These are phyloP conservation scores for Lasioglossum malachurum DNA, from an alignment of 2,888 invertebrate species.

Conservation along the genomic window DNA sequence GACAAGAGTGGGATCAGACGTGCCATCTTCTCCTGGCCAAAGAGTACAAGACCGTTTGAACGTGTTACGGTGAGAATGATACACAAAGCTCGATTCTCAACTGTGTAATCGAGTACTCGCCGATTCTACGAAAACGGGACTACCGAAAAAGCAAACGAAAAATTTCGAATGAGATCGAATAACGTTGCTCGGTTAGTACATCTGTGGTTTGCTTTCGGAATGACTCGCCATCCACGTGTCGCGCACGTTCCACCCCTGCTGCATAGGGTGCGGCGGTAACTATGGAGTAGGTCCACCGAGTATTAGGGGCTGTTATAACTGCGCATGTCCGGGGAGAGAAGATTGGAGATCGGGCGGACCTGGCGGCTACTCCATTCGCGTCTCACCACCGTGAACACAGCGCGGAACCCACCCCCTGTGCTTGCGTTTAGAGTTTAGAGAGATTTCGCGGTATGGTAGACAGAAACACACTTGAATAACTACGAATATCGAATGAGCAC, in stretches of 20 bases:
- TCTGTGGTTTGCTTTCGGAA: neutral
- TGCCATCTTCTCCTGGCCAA: too few species aligned
- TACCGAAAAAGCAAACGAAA: neutral
- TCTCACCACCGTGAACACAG: conserved; percentile 11
- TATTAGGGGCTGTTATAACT: neutral
- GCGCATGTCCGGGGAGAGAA: conserved; percentile 5
- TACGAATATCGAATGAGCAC: conserved; percentile 18
- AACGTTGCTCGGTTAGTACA: neutral
- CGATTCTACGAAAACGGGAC: neutral
- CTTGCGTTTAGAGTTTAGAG: conserved; percentile 3
- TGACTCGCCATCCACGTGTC: conserved; percentile 1
- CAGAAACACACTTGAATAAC: conserved; percentile 5
- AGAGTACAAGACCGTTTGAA: too few species aligned
- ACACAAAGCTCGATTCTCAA: too few species aligned
- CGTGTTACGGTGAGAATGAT: too few species aligned
- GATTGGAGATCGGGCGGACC: neutral
- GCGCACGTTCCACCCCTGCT: neutral
- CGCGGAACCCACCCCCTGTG: neutral
- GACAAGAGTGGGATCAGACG: too few species aligned
- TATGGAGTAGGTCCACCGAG: neutral
- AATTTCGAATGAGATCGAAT: neutral
- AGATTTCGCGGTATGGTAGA: conserved; percentile 1
- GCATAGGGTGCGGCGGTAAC: conserved; percentile 2
- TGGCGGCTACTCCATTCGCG: neutral
- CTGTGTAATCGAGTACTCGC: neutral